A percentile compares a stretch with the other conserved stretches of the same genome.
Evolutionary conservation across 1,140 invertebrate genomes (phyloP).

Genomic region (Calliopsis andreniformis): DNA sequence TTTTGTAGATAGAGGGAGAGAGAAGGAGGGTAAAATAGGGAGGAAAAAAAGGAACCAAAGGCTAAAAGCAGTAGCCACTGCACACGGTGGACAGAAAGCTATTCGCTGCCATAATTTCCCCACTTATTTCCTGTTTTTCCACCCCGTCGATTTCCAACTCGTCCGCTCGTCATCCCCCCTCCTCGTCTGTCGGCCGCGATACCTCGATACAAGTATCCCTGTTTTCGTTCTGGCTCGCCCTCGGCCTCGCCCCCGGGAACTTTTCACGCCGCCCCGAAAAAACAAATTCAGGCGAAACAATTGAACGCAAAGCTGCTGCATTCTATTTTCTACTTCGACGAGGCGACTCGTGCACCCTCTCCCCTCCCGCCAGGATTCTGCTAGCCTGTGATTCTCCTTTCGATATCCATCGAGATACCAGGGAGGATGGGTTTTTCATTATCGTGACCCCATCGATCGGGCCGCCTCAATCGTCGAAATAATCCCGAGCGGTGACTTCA

Average conservation of each 20-base stretch:
- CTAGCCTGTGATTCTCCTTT: neutral
- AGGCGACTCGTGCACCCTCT: constrained; percentile 21
- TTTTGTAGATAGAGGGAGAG: neutral
- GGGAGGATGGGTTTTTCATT: constrained; percentile 38
- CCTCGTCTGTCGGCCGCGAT: too few species aligned
- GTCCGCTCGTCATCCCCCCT: too few species aligned
- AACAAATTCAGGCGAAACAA: constrained; percentile 37
- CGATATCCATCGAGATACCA: constrained; percentile 25
- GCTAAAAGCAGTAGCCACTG: neutral
- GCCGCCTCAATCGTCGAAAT: constrained; percentile 14
- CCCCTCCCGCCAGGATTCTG: neutral
- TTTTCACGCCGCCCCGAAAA: too few species aligned
- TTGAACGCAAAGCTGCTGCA: constrained; percentile 48
- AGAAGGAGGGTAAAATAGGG: neutral
- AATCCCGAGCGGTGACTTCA: neutral
- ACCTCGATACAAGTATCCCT: too few species aligned
- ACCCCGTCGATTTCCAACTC: too few species aligned
- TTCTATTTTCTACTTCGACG: constrained; percentile 42
- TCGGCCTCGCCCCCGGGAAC: too few species aligned
- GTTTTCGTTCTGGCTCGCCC: too few species aligned
- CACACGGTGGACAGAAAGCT: neutral
- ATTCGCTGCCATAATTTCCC: neutral
- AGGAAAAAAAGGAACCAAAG: neutral
- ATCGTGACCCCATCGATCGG: neutral
- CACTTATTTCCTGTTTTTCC: too few species aligned